Evolutionary conservation across 2,888 invertebrate genomes (phyloP).

Genomic region (Gastracanthus pulcherrimus): DNA sequence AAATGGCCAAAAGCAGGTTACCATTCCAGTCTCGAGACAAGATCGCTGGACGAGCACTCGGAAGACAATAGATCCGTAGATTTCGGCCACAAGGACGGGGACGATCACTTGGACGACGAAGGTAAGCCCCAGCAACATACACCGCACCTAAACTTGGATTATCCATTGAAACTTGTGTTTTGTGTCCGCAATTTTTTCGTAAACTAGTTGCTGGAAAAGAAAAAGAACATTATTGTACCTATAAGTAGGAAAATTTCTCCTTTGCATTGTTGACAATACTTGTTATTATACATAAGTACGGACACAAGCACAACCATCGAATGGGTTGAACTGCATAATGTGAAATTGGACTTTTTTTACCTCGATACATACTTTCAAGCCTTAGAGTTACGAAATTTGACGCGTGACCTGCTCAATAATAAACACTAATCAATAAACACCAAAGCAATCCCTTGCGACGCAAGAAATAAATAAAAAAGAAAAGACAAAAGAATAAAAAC

Average conservation of each 20-base stretch:
- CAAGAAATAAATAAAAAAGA: too few relatives aligned
- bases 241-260: conserved; percentile 43
- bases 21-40: conserved; percentile 49
- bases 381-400: conserved; percentile 49
- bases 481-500: too few relatives aligned
- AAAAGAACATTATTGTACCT: conserved; percentile 19
- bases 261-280: too few relatives aligned
- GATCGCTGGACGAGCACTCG: conserved; percentile 49
- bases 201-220: conserved; percentile 16
- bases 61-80: conserved; percentile 53
- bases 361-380: too few relatives aligned
- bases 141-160: conserved; percentile 32
- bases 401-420: too few relatives aligned
- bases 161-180: conserved; percentile 69
- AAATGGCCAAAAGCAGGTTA: conserved; percentile 68
- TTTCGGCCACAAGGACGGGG: conserved; percentile 52
- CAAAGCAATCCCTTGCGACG: too few relatives aligned
- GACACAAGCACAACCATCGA: conserved; percentile 76
- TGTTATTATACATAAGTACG: conserved; percentile 63
- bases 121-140: too few relatives aligned
- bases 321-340: conserved; percentile 74
- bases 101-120: conserved; percentile 51
- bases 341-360: conserved; percentile 63
- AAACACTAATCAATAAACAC: too few relatives aligned
- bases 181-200: conserved; percentile 69